A percentile compares a stretch with the other conserved stretches of the same genome.
Conservation (phyloP, 2,797 vertebrate species). For the Harpagifer antarcticus region DNA sequence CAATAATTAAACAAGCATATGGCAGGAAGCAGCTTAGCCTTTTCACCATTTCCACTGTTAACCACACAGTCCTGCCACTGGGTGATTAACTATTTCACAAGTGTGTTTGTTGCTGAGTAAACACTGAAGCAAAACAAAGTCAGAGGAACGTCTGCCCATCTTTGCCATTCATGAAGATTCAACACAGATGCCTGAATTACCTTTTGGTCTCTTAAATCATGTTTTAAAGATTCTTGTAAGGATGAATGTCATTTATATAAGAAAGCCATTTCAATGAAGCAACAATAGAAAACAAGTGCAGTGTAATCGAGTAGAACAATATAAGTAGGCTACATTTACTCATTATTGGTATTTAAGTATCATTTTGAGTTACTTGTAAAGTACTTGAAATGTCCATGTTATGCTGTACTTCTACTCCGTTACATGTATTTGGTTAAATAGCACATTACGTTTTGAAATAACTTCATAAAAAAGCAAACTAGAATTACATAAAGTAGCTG, state of each 20-base stretch:
- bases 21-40: slow-evolving; percentile 19
- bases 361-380: background rate
- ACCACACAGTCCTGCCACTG: slow-evolving; percentile 5
- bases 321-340: background rate
- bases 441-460: too few relatives aligned
- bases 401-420: background rate
- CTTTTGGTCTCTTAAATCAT: background rate
- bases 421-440: background rate
- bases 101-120: slow-evolving; percentile 41
- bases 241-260: background rate
- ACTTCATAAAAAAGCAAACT: too few relatives aligned
- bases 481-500: too few relatives aligned
- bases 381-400: background rate
- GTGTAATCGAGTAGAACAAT: background rate
- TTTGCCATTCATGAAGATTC: slow-evolving; percentile 20
- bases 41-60: slow-evolving; percentile 27
- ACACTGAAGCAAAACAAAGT: slow-evolving; percentile 39
- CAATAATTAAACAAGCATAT: slow-evolving; percentile 41
- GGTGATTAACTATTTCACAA: slow-evolving; percentile 38
- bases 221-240: background rate
- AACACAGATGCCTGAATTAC: slow-evolving; percentile 30
- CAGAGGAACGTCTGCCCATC: slow-evolving; percentile 1
- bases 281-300: background rate
- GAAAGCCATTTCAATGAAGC: background rate
- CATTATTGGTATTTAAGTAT: background rate